Conservation (phyloP, 2,888 invertebrate genomes). For the Zygaena filipendulae region DNA sequence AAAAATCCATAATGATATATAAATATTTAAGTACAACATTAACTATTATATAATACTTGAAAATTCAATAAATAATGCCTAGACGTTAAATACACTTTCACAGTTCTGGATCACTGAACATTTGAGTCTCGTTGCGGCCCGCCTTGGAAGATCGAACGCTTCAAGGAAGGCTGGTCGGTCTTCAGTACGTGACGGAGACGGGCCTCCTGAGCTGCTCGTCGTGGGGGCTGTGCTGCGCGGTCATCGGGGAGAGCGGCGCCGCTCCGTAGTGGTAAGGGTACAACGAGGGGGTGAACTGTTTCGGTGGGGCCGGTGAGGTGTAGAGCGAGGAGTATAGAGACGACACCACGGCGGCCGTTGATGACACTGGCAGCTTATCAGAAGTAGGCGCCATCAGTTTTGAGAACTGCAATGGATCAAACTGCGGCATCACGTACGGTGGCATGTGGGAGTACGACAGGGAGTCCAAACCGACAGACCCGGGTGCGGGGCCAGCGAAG, state of each 20-base stretch:
- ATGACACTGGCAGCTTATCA: slow-evolving; percentile 53
- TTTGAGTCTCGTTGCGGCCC: slow-evolving; percentile 26
- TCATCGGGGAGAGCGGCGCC: slow-evolving; percentile 53
- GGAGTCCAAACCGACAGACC: slow-evolving; percentile 68
- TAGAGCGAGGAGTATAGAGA: slow-evolving; percentile 78
- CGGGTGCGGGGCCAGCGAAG: slow-evolving; percentile 71
- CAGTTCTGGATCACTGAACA: slow-evolving; percentile 37
- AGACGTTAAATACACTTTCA: slow-evolving; percentile 28
- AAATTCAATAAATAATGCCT: slow-evolving; percentile 52
- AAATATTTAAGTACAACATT: too few relatives aligned
- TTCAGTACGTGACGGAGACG: slow-evolving; percentile 78
- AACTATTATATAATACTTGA: slow-evolving; percentile 34
- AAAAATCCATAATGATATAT: too few relatives aligned
- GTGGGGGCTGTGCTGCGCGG: slow-evolving; percentile 57
- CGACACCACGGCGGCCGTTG: slow-evolving; percentile 71
- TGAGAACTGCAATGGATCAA: slow-evolving; percentile 73
- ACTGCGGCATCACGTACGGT: slow-evolving; percentile 82
- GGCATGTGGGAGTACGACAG: slow-evolving; percentile 74
- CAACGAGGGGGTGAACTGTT: slow-evolving; percentile 63
- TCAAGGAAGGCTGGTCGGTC: slow-evolving; percentile 57
- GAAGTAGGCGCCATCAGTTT: slow-evolving; percentile 66
- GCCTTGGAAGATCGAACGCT: slow-evolving; percentile 30
- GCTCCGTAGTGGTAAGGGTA: slow-evolving; percentile 64
- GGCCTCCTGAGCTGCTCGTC: slow-evolving; percentile 74
- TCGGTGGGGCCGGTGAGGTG: slow-evolving; percentile 61